These are phyloP conservation scores for Eremophila alpestris DNA, from an alignment of 2,797 vertebrate genomes.

Conservation along the genomic window DNA sequence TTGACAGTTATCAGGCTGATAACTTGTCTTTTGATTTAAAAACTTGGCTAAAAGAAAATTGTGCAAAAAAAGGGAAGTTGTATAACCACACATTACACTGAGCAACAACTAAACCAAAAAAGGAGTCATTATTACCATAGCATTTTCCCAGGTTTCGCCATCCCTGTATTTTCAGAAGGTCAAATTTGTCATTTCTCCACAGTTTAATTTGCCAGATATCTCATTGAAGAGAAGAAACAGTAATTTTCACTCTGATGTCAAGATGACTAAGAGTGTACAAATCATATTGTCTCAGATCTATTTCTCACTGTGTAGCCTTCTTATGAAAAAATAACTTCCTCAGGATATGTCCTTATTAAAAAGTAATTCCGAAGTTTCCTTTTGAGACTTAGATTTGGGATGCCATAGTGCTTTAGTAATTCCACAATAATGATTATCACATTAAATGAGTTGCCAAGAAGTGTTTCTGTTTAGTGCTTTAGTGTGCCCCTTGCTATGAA, in stretches of 20 bases:
- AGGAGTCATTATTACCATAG: background rate
- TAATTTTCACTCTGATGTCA: background rate
- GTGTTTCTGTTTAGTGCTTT: background rate
- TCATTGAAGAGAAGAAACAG: background rate
- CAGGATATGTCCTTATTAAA: background rate
- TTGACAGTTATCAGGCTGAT: background rate
- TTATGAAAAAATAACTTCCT: background rate
- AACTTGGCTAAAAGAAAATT: background rate
- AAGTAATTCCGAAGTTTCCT: slow-evolving; percentile 7
- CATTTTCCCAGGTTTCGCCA: background rate
- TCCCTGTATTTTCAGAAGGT: background rate
- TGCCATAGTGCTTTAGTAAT: background rate
- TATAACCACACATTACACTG: background rate
- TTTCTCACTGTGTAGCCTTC: background rate
- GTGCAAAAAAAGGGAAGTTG: background rate
- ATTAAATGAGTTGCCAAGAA: background rate
- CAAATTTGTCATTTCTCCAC: background rate
- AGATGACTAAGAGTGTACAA: background rate
- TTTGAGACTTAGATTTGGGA: background rate
- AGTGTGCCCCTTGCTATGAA: slow-evolving; percentile 12
- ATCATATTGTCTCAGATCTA: background rate
- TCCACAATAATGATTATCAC: background rate
- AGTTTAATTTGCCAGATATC: background rate
- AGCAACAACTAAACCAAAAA: background rate
- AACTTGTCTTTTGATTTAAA: background rate